phyloP scores from a whole-genome alignment of 2,113 vertebrate genomes.

The Chitala chitala region DNA sequence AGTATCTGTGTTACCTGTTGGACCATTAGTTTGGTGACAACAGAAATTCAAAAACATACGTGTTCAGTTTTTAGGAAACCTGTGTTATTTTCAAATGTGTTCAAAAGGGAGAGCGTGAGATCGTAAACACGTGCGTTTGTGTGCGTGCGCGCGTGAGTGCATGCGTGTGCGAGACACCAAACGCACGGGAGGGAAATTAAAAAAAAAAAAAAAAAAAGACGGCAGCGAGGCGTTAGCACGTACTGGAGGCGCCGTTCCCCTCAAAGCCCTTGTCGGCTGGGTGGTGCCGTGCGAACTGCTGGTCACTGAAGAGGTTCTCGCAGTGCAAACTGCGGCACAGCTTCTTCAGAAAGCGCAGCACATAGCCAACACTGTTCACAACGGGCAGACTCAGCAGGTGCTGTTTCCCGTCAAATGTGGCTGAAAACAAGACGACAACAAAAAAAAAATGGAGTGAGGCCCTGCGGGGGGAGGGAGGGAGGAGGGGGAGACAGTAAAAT shows the following conservation, averaged over 20 bases:
- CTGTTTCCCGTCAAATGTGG: constrained; percentile 93
- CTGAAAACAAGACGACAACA: constrained; percentile 62
- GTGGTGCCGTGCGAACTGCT: constrained; percentile 71
- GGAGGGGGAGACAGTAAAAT: neutral
- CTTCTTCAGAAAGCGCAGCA: constrained; percentile 92
- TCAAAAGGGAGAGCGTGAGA: too few relatives aligned
- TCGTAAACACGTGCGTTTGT: neutral
- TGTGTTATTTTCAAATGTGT: too few relatives aligned
- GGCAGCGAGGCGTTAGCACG: constrained; percentile 4
- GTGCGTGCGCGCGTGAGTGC: neutral
- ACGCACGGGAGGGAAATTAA: too few relatives aligned
- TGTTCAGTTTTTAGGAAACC: too few relatives aligned
- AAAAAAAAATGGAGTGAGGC: constrained; percentile 17
- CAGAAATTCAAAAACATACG: too few relatives aligned
- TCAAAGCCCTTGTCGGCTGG: constrained; percentile 48
- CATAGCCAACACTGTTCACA: constrained; percentile 88
- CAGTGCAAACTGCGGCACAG: constrained; percentile 87
- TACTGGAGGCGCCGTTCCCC: constrained; percentile 38
- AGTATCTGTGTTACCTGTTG: too few relatives aligned
- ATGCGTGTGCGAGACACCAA: neutral
- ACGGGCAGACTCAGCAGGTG: constrained; percentile 84
- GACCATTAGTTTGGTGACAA: too few relatives aligned
- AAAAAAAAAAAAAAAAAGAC: too few relatives aligned
- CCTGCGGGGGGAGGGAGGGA: neutral
- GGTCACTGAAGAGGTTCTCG: constrained; percentile 92